Base-by-base conservation (phyloP, 2,888 invertebrate species). In the Electrophaes corylata region DNA sequence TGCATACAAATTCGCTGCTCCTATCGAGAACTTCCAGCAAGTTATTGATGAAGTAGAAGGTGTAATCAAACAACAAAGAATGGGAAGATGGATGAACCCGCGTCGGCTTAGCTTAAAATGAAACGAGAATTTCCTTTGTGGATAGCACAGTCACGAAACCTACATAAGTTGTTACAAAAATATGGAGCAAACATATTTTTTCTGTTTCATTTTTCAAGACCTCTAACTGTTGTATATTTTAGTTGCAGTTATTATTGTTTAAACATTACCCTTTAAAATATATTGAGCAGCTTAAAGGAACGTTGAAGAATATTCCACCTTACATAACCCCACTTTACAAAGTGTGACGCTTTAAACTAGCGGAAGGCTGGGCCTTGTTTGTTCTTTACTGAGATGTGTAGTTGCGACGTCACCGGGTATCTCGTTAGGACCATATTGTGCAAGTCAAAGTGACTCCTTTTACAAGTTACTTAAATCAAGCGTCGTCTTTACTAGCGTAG, bases 11-110 rank as follows among this genome's bases (percentile, higher is more conserved):
- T 58, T 63, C 49, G 40, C 50, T 53, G 60, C 55, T 64, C 49
- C 57, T 53, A 56, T 49, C 57, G 57, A 54, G 37, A 60, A 54
- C 54, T 67, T 47, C 47, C 45, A 53, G 40, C 57, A 65, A 67
- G 71, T 70, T 75, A 72, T 67, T 72, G 73, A 71, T 70, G 70
- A 70, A 72, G 65, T 62, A 63, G 67, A 62, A 59, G 66, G 61
- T 66, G 67, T 67, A 70, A 70, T 69, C 68, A 68, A 66, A 62
- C 66, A 69, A 70, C 65, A 70, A 70, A 68, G 65, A 67, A 62
- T 60, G 65, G 60, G 65, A 70, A 70, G 70, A 71, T 69, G 70
- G 69, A 71, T 69, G 71, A 72, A 69, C 66, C 64, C 57, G 55
- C 55, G 50, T 57, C 51, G 60, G 60, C 64, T 65, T 62, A 57